Percentiles rank a stretch among this genome's conserved stretches.
Conservation (phyloP, 2,888 invertebrate species). For the Ethmia dodecea region DNA sequence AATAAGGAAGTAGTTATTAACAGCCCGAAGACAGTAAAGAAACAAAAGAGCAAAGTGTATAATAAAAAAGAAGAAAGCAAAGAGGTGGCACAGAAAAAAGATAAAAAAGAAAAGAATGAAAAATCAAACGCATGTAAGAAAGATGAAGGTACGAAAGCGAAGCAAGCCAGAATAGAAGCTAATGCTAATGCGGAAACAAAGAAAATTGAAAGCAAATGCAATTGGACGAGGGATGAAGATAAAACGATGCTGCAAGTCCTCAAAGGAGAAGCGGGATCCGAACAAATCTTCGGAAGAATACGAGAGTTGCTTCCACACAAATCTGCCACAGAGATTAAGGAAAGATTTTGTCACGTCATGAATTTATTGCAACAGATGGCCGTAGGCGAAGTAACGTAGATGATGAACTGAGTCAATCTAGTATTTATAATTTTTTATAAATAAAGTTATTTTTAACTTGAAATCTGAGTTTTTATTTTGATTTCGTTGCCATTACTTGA, state of each 20-base stretch:
- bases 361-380: constrained; percentile 80
- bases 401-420: constrained; percentile 29
- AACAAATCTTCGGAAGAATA: constrained; percentile 79
- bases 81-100: constrained; percentile 26
- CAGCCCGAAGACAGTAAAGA: constrained; percentile 38
- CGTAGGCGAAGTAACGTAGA: constrained; percentile 62
- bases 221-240: constrained; percentile 90
- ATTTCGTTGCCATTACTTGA: too few relatives aligned
- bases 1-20: constrained; percentile 47
- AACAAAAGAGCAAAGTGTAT: constrained; percentile 29
- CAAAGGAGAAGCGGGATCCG: constrained; percentile 81
- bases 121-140: constrained; percentile 29
- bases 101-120: constrained; percentile 34
- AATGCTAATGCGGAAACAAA: neutral
- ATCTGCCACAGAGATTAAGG: constrained; percentile 77
- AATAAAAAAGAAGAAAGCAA: constrained; percentile 32
- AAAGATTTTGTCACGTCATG: constrained; percentile 79
- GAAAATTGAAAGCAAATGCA: constrained; percentile 26
- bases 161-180: constrained; percentile 31
- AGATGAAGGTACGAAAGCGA: constrained; percentile 35
- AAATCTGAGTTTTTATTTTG: too few relatives aligned
- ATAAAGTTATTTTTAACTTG: constrained; percentile 36
- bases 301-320: constrained; percentile 73
- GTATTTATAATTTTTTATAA: constrained; percentile 65
- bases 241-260: constrained; percentile 87